phyloP scores from a whole-genome alignment of 2,888 invertebrate genomes.

The Epsilonema sp. region DNA sequence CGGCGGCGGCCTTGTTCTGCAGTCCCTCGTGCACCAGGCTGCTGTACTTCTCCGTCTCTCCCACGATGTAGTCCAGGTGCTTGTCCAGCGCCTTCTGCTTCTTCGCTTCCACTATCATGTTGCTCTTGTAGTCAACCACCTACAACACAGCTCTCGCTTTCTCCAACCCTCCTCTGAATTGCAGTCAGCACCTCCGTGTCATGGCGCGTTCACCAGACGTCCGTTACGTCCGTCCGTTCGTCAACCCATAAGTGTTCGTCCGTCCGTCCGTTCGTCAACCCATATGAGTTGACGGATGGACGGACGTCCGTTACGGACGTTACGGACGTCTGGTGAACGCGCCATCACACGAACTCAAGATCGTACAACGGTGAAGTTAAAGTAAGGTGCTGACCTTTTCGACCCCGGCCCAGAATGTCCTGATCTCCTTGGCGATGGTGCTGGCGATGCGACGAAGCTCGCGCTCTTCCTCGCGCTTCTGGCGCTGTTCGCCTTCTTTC shows the following conservation, averaged over 20 bases:
- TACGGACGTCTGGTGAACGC: too few species aligned
- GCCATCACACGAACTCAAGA: not conserved
- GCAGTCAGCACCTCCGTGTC: not conserved
- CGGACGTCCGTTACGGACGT: too few species aligned
- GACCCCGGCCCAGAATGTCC: slow-evolving; percentile 83
- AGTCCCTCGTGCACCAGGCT: slow-evolving; percentile 19
- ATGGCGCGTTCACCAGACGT: too few species aligned
- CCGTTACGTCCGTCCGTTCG: too few species aligned
- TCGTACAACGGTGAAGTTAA: not conserved
- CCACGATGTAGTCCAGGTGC: slow-evolving; percentile 89
- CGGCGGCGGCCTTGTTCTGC: slow-evolving; percentile 9
- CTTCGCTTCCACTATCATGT: slow-evolving; percentile 74
- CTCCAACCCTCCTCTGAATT: not conserved
- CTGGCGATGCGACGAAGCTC: slow-evolving; percentile 65
- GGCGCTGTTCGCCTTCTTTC: slow-evolving; percentile 63
- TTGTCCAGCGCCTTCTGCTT: slow-evolving; percentile 81
- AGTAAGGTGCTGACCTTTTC: slow-evolving; percentile 49
- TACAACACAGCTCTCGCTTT: slow-evolving; percentile 29
- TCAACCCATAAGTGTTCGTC: too few species aligned
- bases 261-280: too few species aligned
- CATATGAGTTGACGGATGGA: too few species aligned
- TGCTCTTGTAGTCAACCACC: slow-evolving; percentile 80
- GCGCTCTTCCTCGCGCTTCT: slow-evolving; percentile 72
- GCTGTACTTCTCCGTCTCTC: slow-evolving; percentile 80
- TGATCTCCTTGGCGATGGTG: slow-evolving; percentile 73